phyloP scores from a whole-genome alignment of 2,113 vertebrate genomes.

The Euleptes europaea region DNA sequence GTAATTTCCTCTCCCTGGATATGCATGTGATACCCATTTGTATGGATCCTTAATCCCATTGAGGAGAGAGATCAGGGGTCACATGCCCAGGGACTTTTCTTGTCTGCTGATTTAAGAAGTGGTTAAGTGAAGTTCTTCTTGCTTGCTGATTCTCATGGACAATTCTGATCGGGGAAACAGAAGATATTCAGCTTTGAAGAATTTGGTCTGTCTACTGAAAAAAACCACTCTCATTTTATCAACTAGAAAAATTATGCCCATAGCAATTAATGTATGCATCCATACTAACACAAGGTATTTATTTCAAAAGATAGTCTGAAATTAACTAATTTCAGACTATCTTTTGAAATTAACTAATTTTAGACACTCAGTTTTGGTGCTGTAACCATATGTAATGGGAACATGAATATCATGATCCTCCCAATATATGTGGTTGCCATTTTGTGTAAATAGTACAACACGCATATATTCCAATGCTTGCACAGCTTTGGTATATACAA shows the following conservation, averaged over 20 bases:
- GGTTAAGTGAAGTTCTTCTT: background rate
- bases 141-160: background rate
- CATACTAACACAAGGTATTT: background rate
- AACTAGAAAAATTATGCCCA: background rate
- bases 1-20: no score
- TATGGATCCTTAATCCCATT: background rate
- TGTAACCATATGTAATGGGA: no score
- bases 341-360: no score
- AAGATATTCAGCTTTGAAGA: background rate
- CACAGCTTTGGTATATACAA: no score
- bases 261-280: slow-evolving; percentile 3
- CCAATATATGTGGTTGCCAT: no score
- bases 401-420: no score
- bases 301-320: background rate
- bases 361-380: no score
- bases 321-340: no score
- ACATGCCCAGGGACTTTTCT: background rate
- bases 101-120: background rate
- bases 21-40: no score
- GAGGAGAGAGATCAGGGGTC: background rate
- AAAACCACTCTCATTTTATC: background rate
- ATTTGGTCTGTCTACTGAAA: background rate
- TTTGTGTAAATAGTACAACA: no score
- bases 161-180: background rate
- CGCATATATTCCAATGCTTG: no score